Conservation (phyloP, 1,140 invertebrate species). For the Drosophila lacteicornis region DNA sequence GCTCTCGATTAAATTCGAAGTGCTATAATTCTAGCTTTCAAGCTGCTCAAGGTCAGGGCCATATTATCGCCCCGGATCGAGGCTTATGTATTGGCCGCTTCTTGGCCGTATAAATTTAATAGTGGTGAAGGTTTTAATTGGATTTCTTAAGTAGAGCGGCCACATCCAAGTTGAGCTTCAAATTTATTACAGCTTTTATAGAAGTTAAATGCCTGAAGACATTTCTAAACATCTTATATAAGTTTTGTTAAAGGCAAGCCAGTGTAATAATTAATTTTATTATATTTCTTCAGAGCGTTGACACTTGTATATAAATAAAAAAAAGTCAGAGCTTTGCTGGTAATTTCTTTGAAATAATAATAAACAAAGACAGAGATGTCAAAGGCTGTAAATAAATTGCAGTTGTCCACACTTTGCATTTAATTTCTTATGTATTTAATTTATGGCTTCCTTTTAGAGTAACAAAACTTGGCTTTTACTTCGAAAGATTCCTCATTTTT, state of each 20-base stretch:
- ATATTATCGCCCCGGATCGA: constrained; percentile 22
- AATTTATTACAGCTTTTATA: constrained; percentile 14
- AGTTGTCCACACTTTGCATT: neutral
- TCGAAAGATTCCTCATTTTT: neutral
- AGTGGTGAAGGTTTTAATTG: constrained; percentile 5
- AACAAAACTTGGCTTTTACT: neutral
- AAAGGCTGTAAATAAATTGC: neutral
- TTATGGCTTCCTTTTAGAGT: constrained; percentile 1
- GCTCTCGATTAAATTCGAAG: constrained; percentile 37
- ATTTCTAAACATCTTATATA: neutral
- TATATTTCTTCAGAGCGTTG: neutral
- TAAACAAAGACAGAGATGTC: neutral
- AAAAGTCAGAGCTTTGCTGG: neutral
- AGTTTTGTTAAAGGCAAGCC: neutral
- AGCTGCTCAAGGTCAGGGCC: constrained; percentile 20
- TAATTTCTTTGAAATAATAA: neutral
- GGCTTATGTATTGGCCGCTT: constrained; percentile 1
- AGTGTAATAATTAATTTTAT: neutral
- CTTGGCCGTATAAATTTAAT: constrained; percentile 16
- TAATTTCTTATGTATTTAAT: neutral
- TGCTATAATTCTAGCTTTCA: constrained; percentile 54
- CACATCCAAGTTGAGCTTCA: neutral
- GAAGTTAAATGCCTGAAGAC: neutral
- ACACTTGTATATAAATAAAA: neutral
- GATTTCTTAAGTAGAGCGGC: constrained; percentile 2